Base-by-base conservation (phyloP, 1,140 invertebrate genomes). In the Odontomachus brunneus region DNA sequence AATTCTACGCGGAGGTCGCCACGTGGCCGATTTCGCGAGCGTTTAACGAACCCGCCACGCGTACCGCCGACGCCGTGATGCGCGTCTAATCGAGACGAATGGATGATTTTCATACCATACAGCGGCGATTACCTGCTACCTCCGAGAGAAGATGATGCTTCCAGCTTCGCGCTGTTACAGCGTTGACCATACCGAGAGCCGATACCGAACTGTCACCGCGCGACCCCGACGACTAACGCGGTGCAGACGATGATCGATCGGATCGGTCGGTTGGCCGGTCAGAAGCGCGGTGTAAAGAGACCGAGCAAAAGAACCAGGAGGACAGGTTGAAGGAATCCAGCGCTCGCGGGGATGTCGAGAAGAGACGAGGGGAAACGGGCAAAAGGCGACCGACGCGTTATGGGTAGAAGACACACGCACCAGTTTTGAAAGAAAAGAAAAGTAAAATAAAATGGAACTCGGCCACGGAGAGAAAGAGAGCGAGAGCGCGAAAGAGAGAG, bases 11-110 rank as follows among this genome's bases (percentile, higher is more conserved):
- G 22, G 26, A 72, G 38, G 0, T 38, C 55, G 86, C 67, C 85
- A 82, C 87, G 87, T 88, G 87, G 55, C 1, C 51, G 44, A 82
- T 84, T 84, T 76, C 78, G 29, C 63, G 7, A 48, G 53, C 49
- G 38, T 76, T 82, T 76, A 82, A 65, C 44, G 48, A 74, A 65
- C 60, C n/a, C 57, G 75, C 75, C 75, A 80, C 75, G 65, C 75
- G 75, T 19, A 15, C 38, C 2, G 24, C 2, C n/a, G 22, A 11
- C 55, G 51, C 38, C 33, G 59, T 53, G 38, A 57, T 80, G 55
- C 12, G 17, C 24, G 24, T 66, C 38, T 48, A 38, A 67, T 66
- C 19, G 4, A 53, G 48, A 38, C 26, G 4, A 51, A 66, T 9
- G 17, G 1, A 76, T 15, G 48, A 33, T 44, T 44, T 44, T 11